phyloP scores from a whole-genome alignment of 2,888 invertebrate genomes.

The Pasiphila rectangulata region DNA sequence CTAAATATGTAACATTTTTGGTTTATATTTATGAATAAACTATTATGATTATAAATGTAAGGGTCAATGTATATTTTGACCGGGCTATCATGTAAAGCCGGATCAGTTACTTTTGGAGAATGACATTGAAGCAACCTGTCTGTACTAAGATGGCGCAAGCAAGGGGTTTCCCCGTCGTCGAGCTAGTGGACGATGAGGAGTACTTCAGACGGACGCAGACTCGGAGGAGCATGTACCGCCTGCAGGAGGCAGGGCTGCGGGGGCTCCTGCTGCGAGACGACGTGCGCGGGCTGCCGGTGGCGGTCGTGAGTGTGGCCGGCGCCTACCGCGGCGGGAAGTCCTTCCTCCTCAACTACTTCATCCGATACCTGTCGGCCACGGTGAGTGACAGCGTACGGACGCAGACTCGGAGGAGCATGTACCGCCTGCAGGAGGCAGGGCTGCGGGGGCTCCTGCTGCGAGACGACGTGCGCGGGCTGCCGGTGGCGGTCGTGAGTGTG shows the following conservation, averaged over 20 bases:
- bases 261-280: slow-evolving; percentile 22
- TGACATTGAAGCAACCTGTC: too few species aligned
- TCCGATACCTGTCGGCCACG: slow-evolving; percentile 31
- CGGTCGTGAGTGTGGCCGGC: slow-evolving; percentile 37
- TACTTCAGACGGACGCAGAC: background rate
- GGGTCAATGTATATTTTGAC: too few species aligned
- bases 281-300: slow-evolving; percentile 30
- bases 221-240: slow-evolving; percentile 9
- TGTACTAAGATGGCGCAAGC: slow-evolving; percentile 2
- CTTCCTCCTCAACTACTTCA: slow-evolving; percentile 35
- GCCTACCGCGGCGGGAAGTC: slow-evolving; percentile 38
- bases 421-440: too few species aligned
- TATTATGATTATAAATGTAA: too few species aligned
- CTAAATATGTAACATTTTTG: too few species aligned
- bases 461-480: too few species aligned
- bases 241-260: slow-evolving; percentile 22
- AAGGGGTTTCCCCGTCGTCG: slow-evolving; percentile 17
- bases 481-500: too few species aligned
- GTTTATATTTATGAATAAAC: too few species aligned
- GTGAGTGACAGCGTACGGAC: slow-evolving; percentile 20
- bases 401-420: too few species aligned
- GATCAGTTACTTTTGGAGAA: too few species aligned
- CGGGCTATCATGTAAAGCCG: too few species aligned
- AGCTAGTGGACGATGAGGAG: slow-evolving; percentile 1
- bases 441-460: too few species aligned